Percentiles rank a stretch among this genome's conserved stretches.
These are phyloP conservation scores for Hymenochirus boettgeri DNA, from an alignment of 2,113 vertebrate species.

Conservation along the genomic window DNA sequence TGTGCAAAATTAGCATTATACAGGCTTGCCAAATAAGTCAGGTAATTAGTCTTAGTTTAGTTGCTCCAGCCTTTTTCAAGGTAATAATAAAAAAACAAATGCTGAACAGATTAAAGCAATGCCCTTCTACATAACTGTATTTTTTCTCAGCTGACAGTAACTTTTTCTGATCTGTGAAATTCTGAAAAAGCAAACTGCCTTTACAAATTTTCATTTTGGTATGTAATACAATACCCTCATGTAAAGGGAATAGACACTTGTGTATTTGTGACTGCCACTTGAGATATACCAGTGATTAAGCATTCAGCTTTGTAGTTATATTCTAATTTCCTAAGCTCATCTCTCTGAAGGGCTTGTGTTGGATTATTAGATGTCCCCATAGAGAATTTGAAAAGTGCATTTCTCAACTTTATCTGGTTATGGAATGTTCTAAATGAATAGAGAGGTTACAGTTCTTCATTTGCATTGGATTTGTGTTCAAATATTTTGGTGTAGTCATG, in stretches of 20 bases:
- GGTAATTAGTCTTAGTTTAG: too few relatives aligned
- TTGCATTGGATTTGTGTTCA: conserved; percentile 22
- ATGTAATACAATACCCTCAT: not conserved
- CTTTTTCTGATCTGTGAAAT: not conserved
- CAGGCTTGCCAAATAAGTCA: not conserved
- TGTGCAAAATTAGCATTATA: not conserved
- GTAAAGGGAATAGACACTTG: not conserved
- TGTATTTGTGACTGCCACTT: conserved; percentile 23
- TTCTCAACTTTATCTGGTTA: conserved; percentile 25
- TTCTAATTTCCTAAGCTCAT: conserved; percentile 4
- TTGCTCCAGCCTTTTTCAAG: too few relatives aligned
- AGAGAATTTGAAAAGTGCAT: conserved; percentile 20
- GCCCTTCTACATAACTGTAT: too few relatives aligned
- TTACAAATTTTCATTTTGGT: not conserved
- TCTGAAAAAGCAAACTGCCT: conserved; percentile 1
- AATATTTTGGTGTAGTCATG: conserved; percentile 38
- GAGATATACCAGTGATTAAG: not conserved
- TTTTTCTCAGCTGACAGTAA: too few relatives aligned
- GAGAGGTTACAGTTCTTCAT: conserved; percentile 21
- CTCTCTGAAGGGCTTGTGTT: conserved; percentile 9
- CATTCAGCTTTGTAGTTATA: conserved; percentile 6
- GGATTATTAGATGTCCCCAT: conserved; percentile 10
- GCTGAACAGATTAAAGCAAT: too few relatives aligned
- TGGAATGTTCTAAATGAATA: conserved; percentile 28
- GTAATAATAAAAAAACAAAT: not conserved